phyloP scores from a whole-genome alignment of 2,113 vertebrate genomes.

The Atlantisia rogersi region DNA sequence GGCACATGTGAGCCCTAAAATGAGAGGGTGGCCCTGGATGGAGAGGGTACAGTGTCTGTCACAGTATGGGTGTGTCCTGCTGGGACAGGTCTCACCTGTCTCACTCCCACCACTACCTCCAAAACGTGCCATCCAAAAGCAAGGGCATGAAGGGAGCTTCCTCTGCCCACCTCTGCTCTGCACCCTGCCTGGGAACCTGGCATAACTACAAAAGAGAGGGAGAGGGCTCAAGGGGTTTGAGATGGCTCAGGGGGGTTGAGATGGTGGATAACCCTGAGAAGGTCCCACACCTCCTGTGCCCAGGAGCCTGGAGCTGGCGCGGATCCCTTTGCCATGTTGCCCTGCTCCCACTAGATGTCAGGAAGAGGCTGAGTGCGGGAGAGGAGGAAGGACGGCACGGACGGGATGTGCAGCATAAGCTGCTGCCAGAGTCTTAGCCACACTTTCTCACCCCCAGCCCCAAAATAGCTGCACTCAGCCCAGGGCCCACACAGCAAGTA shows the following conservation, averaged over 20 bases:
- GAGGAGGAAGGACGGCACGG: background rate
- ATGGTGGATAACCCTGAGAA: background rate
- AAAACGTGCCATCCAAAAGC: background rate
- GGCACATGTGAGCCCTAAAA: accelerated
- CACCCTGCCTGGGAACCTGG: background rate
- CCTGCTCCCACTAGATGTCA: slow-evolving; percentile 66
- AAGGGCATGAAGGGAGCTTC: background rate
- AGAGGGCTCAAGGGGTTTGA: background rate
- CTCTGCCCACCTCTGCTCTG: background rate
- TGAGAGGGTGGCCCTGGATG: background rate
- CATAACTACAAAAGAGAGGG: background rate
- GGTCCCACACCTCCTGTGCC: background rate
- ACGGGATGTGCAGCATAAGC: background rate
- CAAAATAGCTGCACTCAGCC: background rate
- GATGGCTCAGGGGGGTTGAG: background rate
- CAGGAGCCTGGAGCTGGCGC: accelerated
- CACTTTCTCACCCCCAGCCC: background rate
- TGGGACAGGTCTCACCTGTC: background rate
- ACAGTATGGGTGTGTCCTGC: background rate
- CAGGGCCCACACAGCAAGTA: too few relatives aligned
- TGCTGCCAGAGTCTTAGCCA: background rate
- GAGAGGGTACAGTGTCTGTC: background rate
- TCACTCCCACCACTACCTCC: background rate
- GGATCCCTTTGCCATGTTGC: background rate
- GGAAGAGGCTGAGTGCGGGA: slow-evolving; percentile 13